Evolutionary conservation across 37 sponge, comb jelly and placozoan species (phyloP).

Genomic region (Oscarella lobularis): DNA sequence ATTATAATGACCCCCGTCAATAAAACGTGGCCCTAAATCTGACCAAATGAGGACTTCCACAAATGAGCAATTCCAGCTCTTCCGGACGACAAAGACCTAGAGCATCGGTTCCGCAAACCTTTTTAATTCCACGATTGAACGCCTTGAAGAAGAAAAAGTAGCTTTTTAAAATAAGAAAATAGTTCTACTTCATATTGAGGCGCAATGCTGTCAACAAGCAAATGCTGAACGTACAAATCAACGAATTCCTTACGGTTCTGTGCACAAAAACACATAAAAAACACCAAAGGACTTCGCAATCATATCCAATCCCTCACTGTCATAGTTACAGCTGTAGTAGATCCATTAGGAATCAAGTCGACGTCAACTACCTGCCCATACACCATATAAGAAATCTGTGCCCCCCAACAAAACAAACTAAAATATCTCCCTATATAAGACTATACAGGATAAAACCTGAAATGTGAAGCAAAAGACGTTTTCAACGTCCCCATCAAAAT

Average conservation of each 20-base stretch:
- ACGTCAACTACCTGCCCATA: constrained; percentile 2
- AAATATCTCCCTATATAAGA: no score
- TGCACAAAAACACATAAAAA: not conserved
- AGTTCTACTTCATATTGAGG: not conserved
- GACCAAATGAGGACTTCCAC: constrained; percentile 9
- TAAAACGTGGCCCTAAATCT: not conserved
- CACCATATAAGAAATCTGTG: constrained; percentile 5
- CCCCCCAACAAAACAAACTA: no score
- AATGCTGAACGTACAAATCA: constrained; percentile 8
- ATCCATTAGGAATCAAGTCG: constrained; percentile 4
- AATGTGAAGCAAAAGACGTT: not conserved
- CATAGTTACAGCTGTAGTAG: not conserved
- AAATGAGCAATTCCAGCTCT: constrained; percentile 3
- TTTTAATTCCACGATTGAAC: not conserved
- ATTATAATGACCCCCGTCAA: not conserved
- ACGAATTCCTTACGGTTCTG: constrained; percentile 8
- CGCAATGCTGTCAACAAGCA: constrained; percentile 2
- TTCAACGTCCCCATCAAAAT: constrained; percentile 13
- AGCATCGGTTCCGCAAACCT: constrained; percentile 1
- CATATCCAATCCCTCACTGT: not conserved
- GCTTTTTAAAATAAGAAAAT: not conserved
- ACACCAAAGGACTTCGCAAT: not conserved
- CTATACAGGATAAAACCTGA: not conserved
- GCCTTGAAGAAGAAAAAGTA: not conserved
- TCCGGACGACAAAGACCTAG: constrained; percentile 4